phyloP scores from a whole-genome alignment of 1,140 invertebrate species.

The Leptinotarsa undecemlineata region DNA sequence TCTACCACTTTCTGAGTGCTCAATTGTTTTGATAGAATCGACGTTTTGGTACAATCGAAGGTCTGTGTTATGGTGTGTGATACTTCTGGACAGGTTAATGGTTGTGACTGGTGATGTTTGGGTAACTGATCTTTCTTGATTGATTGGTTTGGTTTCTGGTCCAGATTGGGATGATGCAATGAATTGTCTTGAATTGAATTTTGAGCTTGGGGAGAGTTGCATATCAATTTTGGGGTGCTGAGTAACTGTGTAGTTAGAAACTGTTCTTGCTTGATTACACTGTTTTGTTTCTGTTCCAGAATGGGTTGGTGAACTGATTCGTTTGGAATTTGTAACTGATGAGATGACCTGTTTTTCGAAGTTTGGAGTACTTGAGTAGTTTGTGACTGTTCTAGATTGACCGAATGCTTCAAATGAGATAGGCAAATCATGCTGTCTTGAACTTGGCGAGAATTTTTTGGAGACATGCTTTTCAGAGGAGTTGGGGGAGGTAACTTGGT shows the following conservation, averaged over 20 bases:
- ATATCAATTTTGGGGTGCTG: not conserved
- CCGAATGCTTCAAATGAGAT: not conserved
- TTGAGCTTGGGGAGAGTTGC: not conserved
- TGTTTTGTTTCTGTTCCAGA: not conserved
- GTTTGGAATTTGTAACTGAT: not conserved
- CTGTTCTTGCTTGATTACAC: not conserved
- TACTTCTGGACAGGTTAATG: not conserved
- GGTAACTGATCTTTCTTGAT: constrained; percentile 5
- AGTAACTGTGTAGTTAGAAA: not conserved
- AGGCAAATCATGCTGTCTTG: not conserved
- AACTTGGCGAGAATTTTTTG: not conserved
- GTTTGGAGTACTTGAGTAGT: not conserved
- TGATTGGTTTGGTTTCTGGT: not conserved
- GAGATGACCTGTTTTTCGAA: not conserved
- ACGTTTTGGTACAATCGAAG: not conserved
- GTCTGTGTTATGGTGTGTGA: not conserved
- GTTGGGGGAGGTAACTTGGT: not conserved
- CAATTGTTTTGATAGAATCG: not conserved
- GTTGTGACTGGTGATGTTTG: not conserved
- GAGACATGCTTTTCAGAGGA: not conserved
- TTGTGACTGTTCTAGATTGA: constrained; percentile 4
- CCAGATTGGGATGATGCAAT: not conserved
- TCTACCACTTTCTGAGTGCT: not conserved
- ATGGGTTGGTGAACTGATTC: not conserved
- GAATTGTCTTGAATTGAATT: constrained; percentile 1